A percentile compares a stretch with the other conserved stretches of the same genome.
phyloP scores from a whole-genome alignment of 2,888 invertebrate species.

The Dioctria linearis region DNA sequence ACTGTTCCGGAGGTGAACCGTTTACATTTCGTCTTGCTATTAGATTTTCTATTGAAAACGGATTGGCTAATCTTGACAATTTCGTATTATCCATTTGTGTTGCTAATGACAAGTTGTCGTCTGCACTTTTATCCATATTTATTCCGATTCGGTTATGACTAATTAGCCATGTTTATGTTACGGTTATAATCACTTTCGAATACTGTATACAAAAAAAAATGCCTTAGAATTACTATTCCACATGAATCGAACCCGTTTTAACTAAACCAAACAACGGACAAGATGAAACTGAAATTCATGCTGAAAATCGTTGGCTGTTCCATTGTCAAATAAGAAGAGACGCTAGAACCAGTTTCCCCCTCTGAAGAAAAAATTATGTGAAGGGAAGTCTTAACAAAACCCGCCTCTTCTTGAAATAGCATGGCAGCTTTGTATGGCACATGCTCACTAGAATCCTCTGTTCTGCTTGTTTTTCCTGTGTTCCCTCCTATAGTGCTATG shows the following conservation, averaged over 20 bases:
- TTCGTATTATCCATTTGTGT: constrained; percentile 59
- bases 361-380: not conserved
- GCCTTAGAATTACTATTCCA: not conserved
- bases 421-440: constrained; percentile 27
- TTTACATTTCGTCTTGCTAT: constrained; percentile 64
- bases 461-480: too few species aligned
- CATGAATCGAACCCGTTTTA: not conserved
- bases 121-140: constrained; percentile 28
- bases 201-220: constrained; percentile 2
- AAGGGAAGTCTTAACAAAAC: not conserved
- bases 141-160: not conserved
- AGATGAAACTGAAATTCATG: constrained; percentile 30
- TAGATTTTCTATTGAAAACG: constrained; percentile 71
- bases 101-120: constrained; percentile 19
- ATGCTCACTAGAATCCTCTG: not conserved
- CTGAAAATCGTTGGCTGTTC: constrained; percentile 37
- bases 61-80: constrained; percentile 67
- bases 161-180: too few species aligned
- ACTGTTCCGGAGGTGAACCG: constrained; percentile 5
- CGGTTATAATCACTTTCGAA: not conserved
- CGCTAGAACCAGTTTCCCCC: constrained; percentile 22
- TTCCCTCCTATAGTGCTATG: not conserved
- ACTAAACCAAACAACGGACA: constrained; percentile 14
- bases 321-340: constrained; percentile 31
- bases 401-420: constrained; percentile 3